A percentile compares a stretch with the other conserved stretches of the same genome.
Evolutionary conservation across 2,113 vertebrate species (phyloP).

Genomic region (Gasterosteus nipponicus): DNA sequence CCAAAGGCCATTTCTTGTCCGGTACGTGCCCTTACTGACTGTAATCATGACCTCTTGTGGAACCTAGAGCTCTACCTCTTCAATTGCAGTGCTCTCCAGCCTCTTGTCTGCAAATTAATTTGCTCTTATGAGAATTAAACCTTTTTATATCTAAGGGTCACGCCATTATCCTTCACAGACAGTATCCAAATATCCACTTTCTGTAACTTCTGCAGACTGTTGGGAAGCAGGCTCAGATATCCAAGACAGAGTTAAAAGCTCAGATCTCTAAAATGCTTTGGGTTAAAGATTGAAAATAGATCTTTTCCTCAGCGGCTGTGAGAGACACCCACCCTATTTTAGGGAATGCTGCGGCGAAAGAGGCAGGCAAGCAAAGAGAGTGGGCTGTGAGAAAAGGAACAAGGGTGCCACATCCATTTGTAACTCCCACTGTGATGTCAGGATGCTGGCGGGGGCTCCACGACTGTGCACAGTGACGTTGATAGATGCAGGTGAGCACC

Average conservation of each 20-base stretch:
- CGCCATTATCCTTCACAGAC: constrained; percentile 36
- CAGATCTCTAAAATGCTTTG: constrained; percentile 27
- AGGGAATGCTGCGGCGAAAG: constrained; percentile 16
- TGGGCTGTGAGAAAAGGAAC: constrained; percentile 47
- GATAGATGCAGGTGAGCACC: constrained; percentile 65
- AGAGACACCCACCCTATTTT: constrained; percentile 44
- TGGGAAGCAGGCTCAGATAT: constrained; percentile 5
- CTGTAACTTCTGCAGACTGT: constrained; percentile 18
- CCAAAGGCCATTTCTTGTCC: constrained; percentile 30
- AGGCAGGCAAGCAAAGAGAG: constrained; percentile 28
- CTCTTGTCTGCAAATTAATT: constrained; percentile 64
- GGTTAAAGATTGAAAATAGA: constrained; percentile 59
- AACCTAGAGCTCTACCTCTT: constrained; percentile 35
- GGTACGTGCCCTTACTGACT: constrained; percentile 51
- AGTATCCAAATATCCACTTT: constrained; percentile 36
- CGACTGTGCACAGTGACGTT: constrained; percentile 54
- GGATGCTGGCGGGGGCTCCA: constrained; percentile 53
- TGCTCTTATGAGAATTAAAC: constrained; percentile 60
- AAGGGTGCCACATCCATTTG: constrained; percentile 70
- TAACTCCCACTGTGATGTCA: constrained; percentile 67
- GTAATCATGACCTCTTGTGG: constrained; percentile 55
- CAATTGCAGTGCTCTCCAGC: constrained; percentile 34
- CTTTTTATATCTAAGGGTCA: constrained; percentile 63
- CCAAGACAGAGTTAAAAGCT: constrained; percentile 45
- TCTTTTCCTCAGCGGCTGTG: constrained; percentile 19